These are phyloP conservation scores for Trypoxylus dichotomus DNA, from an alignment of 1,140 invertebrate species.

Conservation along the genomic window DNA sequence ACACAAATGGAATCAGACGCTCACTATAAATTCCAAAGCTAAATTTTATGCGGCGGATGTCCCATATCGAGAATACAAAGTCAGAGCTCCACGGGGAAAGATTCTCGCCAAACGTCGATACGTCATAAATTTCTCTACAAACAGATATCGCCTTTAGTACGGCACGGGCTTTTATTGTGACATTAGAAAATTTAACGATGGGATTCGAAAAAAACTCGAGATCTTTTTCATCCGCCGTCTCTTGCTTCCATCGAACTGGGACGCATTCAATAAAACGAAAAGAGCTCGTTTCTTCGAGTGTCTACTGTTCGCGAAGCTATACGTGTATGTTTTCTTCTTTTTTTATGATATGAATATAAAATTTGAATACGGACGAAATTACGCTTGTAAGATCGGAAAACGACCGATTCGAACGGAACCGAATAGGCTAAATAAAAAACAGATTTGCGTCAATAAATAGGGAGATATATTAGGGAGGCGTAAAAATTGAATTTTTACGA, in stretches of 20 bases:
- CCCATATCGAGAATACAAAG: slow-evolving; percentile 1
- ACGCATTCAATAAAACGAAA: not conserved
- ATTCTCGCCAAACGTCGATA: not conserved
- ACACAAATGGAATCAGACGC: no score
- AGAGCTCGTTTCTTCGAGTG: not conserved
- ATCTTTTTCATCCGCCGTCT: not conserved
- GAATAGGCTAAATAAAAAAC: slow-evolving; percentile 7
- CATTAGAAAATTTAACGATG: slow-evolving; percentile 15
- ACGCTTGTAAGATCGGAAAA: not conserved
- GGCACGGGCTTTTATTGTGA: not conserved
- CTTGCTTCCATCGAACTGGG: not conserved
- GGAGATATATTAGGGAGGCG: not conserved
- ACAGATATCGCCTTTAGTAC: not conserved
- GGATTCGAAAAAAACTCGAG: not conserved
- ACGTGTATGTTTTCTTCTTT: no score
- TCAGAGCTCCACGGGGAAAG: not conserved
- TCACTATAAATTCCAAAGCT: not conserved
- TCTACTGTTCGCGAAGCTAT: not conserved
- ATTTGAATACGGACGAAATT: not conserved
- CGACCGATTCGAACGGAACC: not conserved
- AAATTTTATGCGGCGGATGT: not conserved
- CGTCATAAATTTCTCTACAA: slow-evolving; percentile 13
- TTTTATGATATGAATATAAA: slow-evolving; percentile 17
- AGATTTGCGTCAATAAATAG: slow-evolving; percentile 1
- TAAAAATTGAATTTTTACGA: not conserved